Percentiles rank a stretch among this genome's conserved stretches.
These are phyloP conservation scores for Ischnus inquisitorius DNA, from an alignment of 2,888 invertebrate species.

Conservation along the genomic window DNA sequence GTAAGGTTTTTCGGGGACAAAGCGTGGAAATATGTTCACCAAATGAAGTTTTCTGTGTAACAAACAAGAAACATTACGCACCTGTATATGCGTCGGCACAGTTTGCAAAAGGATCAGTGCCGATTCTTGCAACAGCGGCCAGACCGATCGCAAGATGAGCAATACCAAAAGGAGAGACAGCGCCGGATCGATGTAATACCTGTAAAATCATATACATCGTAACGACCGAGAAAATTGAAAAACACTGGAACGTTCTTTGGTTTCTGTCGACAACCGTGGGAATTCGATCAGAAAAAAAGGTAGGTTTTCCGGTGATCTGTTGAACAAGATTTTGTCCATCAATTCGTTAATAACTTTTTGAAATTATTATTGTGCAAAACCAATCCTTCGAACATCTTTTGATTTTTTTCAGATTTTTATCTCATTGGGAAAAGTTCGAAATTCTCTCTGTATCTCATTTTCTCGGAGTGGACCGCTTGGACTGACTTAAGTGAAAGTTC, in stretches of 20 bases:
- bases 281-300: neutral
- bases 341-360: too few relatives aligned
- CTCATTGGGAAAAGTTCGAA: too few relatives aligned
- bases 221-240: neutral
- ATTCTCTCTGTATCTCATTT: too few relatives aligned
- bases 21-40: neutral
- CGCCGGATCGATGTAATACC: conserved; percentile 96
- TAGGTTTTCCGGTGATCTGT: too few relatives aligned
- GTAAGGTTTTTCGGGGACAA: neutral
- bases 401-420: too few relatives aligned
- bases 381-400: neutral
- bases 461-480: too few relatives aligned
- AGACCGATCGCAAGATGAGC: conserved; percentile 94
- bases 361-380: too few relatives aligned
- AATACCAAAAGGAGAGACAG: conserved; percentile 95
- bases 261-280: neutral
- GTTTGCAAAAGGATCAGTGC: conserved; percentile 98
- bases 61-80: conserved; percentile 46
- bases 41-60: conserved; percentile 63
- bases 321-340: too few relatives aligned
- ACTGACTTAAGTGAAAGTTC: too few relatives aligned
- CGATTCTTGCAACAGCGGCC: conserved; percentile 97
- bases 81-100: conserved; percentile 98
- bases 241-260: neutral
- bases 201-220: conserved; percentile 67